Evolutionary conservation across 2,113 vertebrate genomes (phyloP), one percentile per base, ranked within the genome.

Genomic region (Boulengeromyrus knoepffleri): DNA sequence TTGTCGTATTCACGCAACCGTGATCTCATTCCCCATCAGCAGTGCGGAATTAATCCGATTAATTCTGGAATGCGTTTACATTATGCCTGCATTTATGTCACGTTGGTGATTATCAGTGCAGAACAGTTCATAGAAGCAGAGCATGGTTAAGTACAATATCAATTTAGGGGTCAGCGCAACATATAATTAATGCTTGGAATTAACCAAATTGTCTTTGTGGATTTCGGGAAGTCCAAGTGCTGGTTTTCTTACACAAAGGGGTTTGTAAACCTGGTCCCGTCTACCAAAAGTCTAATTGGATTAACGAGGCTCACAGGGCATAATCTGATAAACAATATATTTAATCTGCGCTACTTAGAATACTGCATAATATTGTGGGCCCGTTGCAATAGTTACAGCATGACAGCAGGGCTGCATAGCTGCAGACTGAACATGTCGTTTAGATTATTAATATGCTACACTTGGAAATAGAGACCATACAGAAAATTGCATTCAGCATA

Each of bases 301-400:
- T 96, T 96, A 95, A 96, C 95, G 93, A 96, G 95, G 95, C 93
- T 95, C 96, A 96, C 92, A 93, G 93, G 94, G 95, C 94, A 95
- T 95, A 95, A 96, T 96, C 96, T 96, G 92, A 95, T 96, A 95
- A 95, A 94, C 94, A 95, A 95, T 96, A 95, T 95, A 95, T 96
- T 95, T 96, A 95, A 96, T 96, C 96, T 95, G 96, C 95, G 95
- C 94, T 70, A 92, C 94, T 96, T 96, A 27, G n/a, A 27, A 90
- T 89, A 83, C 91, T 6, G 24, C 42, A 92, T 91, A 91, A 92
- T 92, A 84, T 91, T 88, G 92, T 90, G 62, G 7, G 19, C 89
- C 66, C 8, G 58, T 83, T 90, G 90, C 91, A 70, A 91, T 90
- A 42, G 36, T 42, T 42, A 42, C 17, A 19, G 36, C 36, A 19